Evolutionary conservation across 1,140 invertebrate genomes (phyloP).

Genomic region (Tetragnatha versicolor): DNA sequence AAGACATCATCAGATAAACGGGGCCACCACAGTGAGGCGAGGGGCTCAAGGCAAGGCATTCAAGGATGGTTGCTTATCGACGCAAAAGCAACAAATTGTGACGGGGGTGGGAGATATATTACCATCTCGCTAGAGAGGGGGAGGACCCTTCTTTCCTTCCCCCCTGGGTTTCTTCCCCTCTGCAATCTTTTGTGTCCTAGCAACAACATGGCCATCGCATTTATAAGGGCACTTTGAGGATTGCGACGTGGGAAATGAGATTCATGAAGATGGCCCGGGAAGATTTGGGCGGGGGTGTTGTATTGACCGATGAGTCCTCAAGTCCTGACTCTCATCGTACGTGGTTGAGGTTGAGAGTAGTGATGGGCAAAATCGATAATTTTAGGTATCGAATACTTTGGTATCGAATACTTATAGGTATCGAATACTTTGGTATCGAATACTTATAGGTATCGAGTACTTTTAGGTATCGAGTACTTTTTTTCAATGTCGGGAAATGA

Average conservation of each 20-base stretch:
- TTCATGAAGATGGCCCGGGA: constrained; percentile 4
- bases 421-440: no score
- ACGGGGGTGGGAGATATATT: constrained; percentile 28
- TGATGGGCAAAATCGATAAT: no score
- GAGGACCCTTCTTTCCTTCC: background rate
- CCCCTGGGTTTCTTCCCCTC: background rate
- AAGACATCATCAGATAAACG: constrained; percentile 40
- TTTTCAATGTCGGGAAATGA: no score
- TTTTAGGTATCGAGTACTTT: no score
- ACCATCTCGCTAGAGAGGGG: constrained; percentile 15
- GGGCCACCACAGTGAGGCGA: background rate
- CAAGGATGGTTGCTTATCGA: constrained; percentile 36
- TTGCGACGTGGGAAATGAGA: background rate
- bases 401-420: no score
- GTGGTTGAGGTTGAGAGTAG: no score
- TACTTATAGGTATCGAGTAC: no score
- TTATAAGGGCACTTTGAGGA: constrained; percentile 9
- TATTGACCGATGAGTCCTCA: no score
- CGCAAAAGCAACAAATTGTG: constrained; percentile 49
- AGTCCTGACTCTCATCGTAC: no score
- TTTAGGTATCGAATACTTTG: no score
- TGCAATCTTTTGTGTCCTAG: constrained; percentile 8
- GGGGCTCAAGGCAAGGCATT: constrained; percentile 20
- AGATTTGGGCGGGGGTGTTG: background rate
- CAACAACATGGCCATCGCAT: constrained; percentile 15